phyloP scores from a whole-genome alignment of 2,113 vertebrate species.

The Lepisosteus oculatus region DNA sequence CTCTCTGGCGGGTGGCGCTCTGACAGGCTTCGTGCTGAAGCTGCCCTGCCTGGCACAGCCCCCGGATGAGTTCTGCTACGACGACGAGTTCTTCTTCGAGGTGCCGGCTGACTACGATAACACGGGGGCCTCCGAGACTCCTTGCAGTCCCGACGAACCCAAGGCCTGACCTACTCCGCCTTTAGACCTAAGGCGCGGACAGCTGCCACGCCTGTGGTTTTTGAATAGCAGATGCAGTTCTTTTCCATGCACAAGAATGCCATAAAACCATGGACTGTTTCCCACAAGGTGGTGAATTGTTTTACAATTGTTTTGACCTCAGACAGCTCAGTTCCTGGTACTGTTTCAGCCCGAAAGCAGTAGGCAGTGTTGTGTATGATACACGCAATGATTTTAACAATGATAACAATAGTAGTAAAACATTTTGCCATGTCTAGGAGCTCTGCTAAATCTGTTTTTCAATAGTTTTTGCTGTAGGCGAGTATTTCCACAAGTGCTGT shows the following conservation, averaged over 20 bases:
- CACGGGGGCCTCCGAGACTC: not conserved
- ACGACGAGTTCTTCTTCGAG: slow-evolving; percentile 69
- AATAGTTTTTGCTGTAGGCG: no score
- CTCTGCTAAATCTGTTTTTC: no score
- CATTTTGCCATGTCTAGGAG: no score
- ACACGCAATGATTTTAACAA: slow-evolving; percentile 2
- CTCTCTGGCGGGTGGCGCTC: slow-evolving; percentile 56
- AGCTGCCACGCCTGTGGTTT: no score
- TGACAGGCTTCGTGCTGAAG: slow-evolving; percentile 60
- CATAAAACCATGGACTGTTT: no score
- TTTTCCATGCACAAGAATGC: no score
- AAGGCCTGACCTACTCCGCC: slow-evolving; percentile 26
- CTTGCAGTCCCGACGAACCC: slow-evolving; percentile 4
- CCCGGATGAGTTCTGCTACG: slow-evolving; percentile 61
- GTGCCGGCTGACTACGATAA: slow-evolving; percentile 49
- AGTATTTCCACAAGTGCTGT: no score
- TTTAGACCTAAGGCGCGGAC: no score
- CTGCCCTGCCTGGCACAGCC: slow-evolving; percentile 62
- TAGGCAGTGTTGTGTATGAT: not conserved
- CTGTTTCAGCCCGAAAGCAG: not conserved
- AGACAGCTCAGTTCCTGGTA: not conserved
- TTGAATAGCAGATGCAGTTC: no score
- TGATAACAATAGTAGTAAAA: not conserved
- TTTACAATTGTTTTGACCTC: no score
- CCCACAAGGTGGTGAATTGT: no score